Evolutionary conservation across 2,797 vertebrate genomes (phyloP), one percentile per base, ranked within the genome.

Genomic region (Phyllotis vaccarum): DNA sequence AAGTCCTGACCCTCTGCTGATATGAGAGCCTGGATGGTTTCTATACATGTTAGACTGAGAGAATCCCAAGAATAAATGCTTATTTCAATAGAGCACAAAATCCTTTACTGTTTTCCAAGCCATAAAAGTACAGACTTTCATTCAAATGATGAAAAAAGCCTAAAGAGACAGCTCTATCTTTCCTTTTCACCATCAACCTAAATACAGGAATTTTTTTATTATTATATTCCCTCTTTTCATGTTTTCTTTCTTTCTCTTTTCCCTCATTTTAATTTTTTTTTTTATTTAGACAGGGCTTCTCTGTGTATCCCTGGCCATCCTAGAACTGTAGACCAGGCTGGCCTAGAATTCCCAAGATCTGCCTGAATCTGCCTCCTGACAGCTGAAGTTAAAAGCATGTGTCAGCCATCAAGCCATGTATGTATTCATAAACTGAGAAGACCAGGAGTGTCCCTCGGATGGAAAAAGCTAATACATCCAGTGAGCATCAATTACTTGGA

Each of bases 1-100:
- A 56, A 78, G 14, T 17, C 40, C 54, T 34, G 82, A 91, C 74
- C 54, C 81, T 94, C 96, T 74, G 62, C 49, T 56, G 43, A 49
- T 37, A 89, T 31, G 90, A 96, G 86, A 92, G n/a, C 76, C 58
- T 72, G 60, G 14, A 3, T 70, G 37, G 83, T 81, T 81, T 87
- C 80, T 24, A 11, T 66, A 76, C 62, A 75, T 60, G 58, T 91
- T 58, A 93, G 90, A 56, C 11, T 46, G 56, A 93, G 43, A 52
- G 19, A 86, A 74, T 91, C 40, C 13, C 46, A 79, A 40, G 12
- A 43, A 8, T 31, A n/a, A 56, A 89, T 74, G 40, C 58, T 93
- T 79, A 90, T 92, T 95, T 96, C n/a, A 64, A 81, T 90, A 58
- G 89, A 64, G 3, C 5, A 68, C 60, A 92, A 94, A 96, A 70